Conservation (phyloP, 2,797 vertebrate genomes). For the Philypnodon macrostomus region DNA sequence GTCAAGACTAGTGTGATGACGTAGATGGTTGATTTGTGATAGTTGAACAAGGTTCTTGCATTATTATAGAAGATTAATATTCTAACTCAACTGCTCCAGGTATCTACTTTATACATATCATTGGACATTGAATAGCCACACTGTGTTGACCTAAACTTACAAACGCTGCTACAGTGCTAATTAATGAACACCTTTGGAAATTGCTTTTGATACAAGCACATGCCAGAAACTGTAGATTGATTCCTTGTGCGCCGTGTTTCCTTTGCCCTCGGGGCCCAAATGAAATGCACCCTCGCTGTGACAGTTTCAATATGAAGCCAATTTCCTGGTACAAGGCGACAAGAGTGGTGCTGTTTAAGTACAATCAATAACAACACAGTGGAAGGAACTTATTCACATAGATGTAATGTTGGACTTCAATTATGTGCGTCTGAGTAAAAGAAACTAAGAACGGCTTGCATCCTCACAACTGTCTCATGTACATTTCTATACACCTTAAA, state of each 20-base stretch:
- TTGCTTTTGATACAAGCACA: conserved; percentile 20
- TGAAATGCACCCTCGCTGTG: conserved; percentile 63
- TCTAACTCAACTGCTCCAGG: too few relatives aligned
- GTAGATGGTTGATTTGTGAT: too few relatives aligned
- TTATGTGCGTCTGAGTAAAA: conserved; percentile 1
- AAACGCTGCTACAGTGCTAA: conserved; percentile 15
- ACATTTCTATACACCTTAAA: not conserved
- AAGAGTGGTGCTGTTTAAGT: conserved; percentile 71
- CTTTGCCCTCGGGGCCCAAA: conserved; percentile 40
- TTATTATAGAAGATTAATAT: too few relatives aligned
- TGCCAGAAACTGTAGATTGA: conserved; percentile 49
- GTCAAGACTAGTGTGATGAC: too few relatives aligned
- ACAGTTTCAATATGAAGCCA: conserved; percentile 75
- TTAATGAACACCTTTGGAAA: conserved; percentile 30
- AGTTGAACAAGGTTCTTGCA: too few relatives aligned
- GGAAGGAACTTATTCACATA: conserved; percentile 60
- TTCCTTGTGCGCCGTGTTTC: conserved; percentile 36
- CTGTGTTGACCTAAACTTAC: conserved; percentile 6
- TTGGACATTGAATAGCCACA: conserved; percentile 1
- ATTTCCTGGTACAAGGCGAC: conserved; percentile 76
- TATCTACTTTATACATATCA: too few relatives aligned
- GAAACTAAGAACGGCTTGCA: not conserved
- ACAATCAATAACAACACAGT: conserved; percentile 71
- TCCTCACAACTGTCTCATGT: not conserved
- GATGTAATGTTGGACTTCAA: conserved; percentile 45